Conservation (phyloP, 2,888 invertebrate genomes). For the Gari tellinella region DNA sequence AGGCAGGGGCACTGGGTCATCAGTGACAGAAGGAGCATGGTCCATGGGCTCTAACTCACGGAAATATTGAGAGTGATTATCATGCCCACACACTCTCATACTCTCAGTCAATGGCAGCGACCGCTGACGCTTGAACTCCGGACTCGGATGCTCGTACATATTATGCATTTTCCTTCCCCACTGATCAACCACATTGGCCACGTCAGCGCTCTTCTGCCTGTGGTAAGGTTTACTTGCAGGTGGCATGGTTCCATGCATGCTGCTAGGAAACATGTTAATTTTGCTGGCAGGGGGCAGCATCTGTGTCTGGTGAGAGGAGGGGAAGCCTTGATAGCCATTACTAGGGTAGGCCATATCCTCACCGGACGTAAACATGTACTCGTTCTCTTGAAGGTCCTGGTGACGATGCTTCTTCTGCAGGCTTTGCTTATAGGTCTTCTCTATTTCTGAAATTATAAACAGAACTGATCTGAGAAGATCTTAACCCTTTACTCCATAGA, state of each 20-base stretch:
- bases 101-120: conserved; percentile 51
- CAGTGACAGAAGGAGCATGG: conserved; percentile 36
- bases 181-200: conserved; percentile 1
- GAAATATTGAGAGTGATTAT: conserved; percentile 50
- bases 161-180: conserved; percentile 14
- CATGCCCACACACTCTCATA: conserved; percentile 49
- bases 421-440: conserved; percentile 40
- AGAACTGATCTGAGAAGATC: too few species aligned
- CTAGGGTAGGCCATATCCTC: conserved; percentile 27
- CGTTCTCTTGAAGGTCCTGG: conserved; percentile 43
- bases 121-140: conserved; percentile 51
- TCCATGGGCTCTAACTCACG: conserved; percentile 56
- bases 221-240: conserved; percentile 29
- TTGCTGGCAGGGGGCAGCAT: conserved; percentile 22
- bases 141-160: conserved; percentile 40
- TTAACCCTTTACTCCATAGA: too few species aligned
- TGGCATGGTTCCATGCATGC: conserved; percentile 14
- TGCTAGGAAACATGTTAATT: conserved; percentile 25
- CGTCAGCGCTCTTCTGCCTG: conserved; percentile 50
- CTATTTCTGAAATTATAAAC: conserved; percentile 47
- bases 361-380: conserved; percentile 31
- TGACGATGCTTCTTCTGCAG: conserved; percentile 39
- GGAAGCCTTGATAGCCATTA: conserved; percentile 12
- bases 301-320: conserved; percentile 8
- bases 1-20: conserved; percentile 57